phyloP scores from a whole-genome alignment of 2,113 vertebrate species.

The Epinephelus moara region DNA sequence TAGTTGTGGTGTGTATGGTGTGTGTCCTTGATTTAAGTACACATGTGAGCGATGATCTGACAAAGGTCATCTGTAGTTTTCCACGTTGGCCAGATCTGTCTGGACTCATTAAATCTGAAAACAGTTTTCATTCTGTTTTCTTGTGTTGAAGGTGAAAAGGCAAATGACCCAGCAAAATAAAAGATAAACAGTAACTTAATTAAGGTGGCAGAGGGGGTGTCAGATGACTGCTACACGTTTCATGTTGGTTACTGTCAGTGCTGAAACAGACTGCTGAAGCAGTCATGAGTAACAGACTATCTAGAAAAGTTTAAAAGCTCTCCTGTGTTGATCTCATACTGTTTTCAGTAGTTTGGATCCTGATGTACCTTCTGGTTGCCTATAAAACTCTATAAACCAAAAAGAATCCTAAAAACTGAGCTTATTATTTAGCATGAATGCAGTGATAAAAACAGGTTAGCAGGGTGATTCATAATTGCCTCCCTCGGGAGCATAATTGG shows the following conservation, averaged over 20 bases:
- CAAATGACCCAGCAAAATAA: slow-evolving; percentile 13
- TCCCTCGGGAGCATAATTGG: not conserved
- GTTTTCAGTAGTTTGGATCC: not conserved
- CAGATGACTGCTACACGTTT: not conserved
- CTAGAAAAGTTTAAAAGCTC: not conserved
- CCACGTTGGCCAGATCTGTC: not conserved
- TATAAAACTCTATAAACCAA: not conserved
- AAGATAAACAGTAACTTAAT: slow-evolving; percentile 35
- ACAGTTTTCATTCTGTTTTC: not conserved
- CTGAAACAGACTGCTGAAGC: too few species aligned
- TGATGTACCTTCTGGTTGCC: not conserved
- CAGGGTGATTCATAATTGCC: not conserved
- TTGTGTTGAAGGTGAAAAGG: slow-evolving; percentile 30
- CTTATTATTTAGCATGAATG: too few species aligned
- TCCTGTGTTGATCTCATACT: not conserved
- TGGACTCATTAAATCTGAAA: slow-evolving; percentile 6
- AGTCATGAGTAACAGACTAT: not conserved
- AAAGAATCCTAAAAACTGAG: too few species aligned
- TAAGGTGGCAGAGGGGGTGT: slow-evolving; percentile 12
- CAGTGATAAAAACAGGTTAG: not conserved
- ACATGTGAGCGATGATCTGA: slow-evolving; percentile 34
- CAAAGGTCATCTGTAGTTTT: too few species aligned
- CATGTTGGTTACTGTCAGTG: not conserved
- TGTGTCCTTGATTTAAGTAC: not conserved
- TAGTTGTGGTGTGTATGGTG: not conserved